Evolutionary conservation across 2,888 invertebrate species (phyloP), one percentile per base, ranked within the genome.

Genomic region (Dryocosmus kuriphilus): DNA sequence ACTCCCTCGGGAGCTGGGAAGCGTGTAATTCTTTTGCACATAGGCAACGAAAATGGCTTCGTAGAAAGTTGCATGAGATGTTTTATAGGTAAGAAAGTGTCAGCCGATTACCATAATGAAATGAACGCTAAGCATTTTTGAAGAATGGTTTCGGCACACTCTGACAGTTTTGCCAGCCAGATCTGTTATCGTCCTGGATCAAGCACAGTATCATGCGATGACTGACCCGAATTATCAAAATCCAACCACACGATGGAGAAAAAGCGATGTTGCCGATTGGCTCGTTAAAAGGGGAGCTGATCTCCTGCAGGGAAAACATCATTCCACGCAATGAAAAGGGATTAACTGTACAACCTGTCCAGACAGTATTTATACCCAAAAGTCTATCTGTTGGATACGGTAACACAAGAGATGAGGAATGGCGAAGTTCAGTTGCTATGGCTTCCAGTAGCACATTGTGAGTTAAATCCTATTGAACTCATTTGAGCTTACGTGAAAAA

Each of bases 201-300:
- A 80, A 32, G 80, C 76, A 2, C 76, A 76, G 2, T 78, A 80
- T 19, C 80, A 80, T 46, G 76, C 65, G 5, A 78, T 75, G 75
- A 51, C 35, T 19, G 30, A 78, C 57, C 74, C 76, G 1, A 51
- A 74, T 7, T 46, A 46, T 41, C 24, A 71, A 41, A 80, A 78
- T 63, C 76, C 75, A 8, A 77, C 57, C 14, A 30, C 65, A 55
- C 2, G 2, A 14, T 41, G 14, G 4, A 41, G 38, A 62, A 62
- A 32, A 19, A 8, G 7, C 8, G 62, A 32, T 5, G 19, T 62
- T 27, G 27, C 16, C 8, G 16, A n/a, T 62, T 30, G 62, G 9
- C 62, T 62, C 0, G 3, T 32, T 32, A 14, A 32, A 32, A 30
- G 32, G 9, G 32, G 3, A 62, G 35, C 30, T 62, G 19, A 62